These are phyloP conservation scores for Plutella xylostella DNA, from an alignment of 2,888 invertebrate genomes.

Conservation along the genomic window DNA sequence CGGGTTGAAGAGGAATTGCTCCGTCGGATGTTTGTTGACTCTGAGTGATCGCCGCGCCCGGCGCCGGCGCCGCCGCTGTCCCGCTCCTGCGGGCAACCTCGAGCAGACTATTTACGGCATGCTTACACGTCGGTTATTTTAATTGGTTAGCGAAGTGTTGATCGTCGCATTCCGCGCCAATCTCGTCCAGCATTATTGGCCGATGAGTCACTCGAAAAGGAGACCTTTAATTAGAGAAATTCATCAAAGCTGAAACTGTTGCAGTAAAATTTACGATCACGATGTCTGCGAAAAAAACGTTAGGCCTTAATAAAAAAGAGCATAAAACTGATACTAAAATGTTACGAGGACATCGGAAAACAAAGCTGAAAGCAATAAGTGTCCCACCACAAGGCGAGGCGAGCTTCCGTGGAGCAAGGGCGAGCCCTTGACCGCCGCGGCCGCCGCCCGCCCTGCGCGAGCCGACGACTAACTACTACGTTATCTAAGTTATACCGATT, in stretches of 20 bases:
- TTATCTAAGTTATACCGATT: no score
- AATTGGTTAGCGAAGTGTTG: constrained; percentile 38
- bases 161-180: no score
- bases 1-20: background rate
- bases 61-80: constrained; percentile 26
- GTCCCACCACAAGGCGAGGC: constrained; percentile 28
- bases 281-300: background rate
- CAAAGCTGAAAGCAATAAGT: constrained; percentile 29
- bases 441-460: constrained; percentile 48
- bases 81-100: no score
- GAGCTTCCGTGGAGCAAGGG: constrained; percentile 22
- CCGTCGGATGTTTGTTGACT: constrained; percentile 6
- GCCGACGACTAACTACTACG: no score
- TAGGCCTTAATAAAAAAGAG: background rate
- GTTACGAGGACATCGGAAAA: constrained; percentile 7
- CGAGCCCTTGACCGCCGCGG: constrained; percentile 26
- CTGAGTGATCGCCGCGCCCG: constrained; percentile 20
- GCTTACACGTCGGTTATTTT: constrained; percentile 32
- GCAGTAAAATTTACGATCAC: no score
- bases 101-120: constrained; percentile 55
- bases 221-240: no score
- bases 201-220: no score
- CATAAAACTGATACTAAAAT: background rate
- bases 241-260: no score
- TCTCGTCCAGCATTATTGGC: no score